phyloP scores from a whole-genome alignment of 2,888 invertebrate species.

The Eugnorisma glareosa region DNA sequence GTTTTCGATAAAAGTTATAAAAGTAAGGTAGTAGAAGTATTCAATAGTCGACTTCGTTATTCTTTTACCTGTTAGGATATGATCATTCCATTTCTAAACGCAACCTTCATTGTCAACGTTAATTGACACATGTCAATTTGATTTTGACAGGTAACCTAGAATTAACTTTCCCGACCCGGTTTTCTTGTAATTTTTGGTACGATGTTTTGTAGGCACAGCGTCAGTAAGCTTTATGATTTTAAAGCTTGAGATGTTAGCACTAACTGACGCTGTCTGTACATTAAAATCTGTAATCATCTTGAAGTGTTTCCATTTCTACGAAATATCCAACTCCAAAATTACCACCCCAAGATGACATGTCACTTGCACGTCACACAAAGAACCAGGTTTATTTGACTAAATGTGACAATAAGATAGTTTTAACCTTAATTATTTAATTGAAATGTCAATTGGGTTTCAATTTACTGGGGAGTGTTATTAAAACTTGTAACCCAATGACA shows the following conservation, averaged over 20 bases:
- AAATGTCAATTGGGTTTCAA: background rate
- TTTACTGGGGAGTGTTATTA: background rate
- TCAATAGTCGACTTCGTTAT: background rate
- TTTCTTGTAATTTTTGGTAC: background rate
- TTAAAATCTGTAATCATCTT: background rate
- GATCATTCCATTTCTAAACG: background rate
- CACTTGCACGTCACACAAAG: background rate
- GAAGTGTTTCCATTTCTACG: background rate
- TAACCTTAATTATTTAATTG: background rate
- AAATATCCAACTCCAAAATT: background rate
- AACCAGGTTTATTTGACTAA: background rate
- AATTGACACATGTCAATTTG: background rate
- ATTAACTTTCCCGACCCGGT: background rate
- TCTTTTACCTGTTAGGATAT: background rate
- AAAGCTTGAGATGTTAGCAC: too few species aligned
- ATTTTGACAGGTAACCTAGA: background rate
- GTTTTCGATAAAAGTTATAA: constrained; percentile 17
- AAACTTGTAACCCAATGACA: background rate
- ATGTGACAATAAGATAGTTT: background rate
- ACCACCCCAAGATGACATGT: background rate
- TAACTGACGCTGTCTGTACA: too few species aligned
- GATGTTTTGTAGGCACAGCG: too few species aligned
- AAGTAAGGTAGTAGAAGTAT: background rate
- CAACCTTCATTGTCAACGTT: background rate
- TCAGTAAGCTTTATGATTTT: too few species aligned